Percentiles rank a stretch among this genome's conserved stretches.
phyloP scores from a whole-genome alignment of 2,888 invertebrate species.

The Drosophila rellima region DNA sequence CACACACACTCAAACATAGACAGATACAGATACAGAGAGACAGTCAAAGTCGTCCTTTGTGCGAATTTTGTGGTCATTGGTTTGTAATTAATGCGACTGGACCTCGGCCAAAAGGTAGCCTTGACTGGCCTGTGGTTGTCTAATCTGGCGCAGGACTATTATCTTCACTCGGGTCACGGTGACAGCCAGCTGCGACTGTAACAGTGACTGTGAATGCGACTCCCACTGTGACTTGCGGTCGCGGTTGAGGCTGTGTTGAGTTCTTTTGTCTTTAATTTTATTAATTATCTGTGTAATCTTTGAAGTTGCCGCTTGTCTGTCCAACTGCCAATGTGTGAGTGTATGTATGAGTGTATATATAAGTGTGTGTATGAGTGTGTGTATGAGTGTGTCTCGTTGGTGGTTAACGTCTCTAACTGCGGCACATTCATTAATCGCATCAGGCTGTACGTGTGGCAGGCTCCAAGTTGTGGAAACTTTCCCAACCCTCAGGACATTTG shows the following conservation, averaged over 20 bases:
- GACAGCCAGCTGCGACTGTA: conserved; percentile 6
- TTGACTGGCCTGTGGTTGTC: conserved; percentile 53
- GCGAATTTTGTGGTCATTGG: conserved; percentile 71
- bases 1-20: neutral
- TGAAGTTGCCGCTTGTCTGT: conserved; percentile 54
- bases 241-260: conserved; percentile 50
- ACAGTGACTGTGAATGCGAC: conserved; percentile 5
- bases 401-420: conserved; percentile 1
- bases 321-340: conserved; percentile 18
- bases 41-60: conserved; percentile 25
- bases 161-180: conserved; percentile 2
- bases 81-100: conserved; percentile 79
- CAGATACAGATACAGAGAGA: neutral
- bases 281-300: conserved; percentile 79
- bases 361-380: conserved; percentile 3
- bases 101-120: conserved; percentile 38
- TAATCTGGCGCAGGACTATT: conserved; percentile 44
- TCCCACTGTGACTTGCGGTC: conserved; percentile 13
- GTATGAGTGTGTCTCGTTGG: conserved; percentile 5
- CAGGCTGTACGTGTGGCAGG: conserved; percentile 39
- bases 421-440: conserved; percentile 54
- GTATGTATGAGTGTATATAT: neutral
- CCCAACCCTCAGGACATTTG: conserved; percentile 16
- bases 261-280: conserved; percentile 80
- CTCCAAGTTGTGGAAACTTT: conserved; percentile 48